phyloP scores from a whole-genome alignment of 1,140 invertebrate genomes.

The Drosophila miranda region DNA sequence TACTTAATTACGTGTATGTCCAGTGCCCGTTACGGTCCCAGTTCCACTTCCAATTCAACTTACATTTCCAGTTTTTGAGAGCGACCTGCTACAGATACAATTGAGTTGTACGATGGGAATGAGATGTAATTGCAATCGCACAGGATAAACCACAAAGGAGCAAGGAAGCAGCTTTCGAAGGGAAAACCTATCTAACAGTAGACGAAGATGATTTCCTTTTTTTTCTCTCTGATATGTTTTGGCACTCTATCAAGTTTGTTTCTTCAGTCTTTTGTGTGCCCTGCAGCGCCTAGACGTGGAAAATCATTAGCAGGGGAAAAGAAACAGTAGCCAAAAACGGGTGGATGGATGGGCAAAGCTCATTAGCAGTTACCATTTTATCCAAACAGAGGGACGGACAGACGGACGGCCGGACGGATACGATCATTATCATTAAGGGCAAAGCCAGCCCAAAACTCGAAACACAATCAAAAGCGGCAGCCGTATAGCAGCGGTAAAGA shows the following conservation, averaged over 20 bases:
- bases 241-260: conserved; percentile 44
- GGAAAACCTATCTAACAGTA: not conserved
- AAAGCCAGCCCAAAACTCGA: conserved; percentile 24
- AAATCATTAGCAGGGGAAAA: conserved; percentile 44
- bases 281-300: conserved; percentile 25
- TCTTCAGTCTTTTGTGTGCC: conserved; percentile 47
- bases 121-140: no score
- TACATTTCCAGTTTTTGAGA: not conserved
- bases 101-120: conserved; percentile 61
- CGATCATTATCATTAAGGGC: conserved; percentile 60
- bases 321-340: conserved; percentile 31
- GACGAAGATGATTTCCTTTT: not conserved
- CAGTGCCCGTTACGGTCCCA: conserved; percentile 18
- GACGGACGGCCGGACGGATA: conserved; percentile 8
- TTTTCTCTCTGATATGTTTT: not conserved
- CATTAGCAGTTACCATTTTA: conserved; percentile 70
- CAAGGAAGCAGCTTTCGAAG: no score
- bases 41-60: conserved; percentile 36
- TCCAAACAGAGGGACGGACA: conserved; percentile 36
- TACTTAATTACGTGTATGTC: conserved; percentile 13
- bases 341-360: conserved; percentile 49
- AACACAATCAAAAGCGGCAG: conserved; percentile 23
- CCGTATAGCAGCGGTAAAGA: no score
- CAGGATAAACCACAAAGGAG: no score
- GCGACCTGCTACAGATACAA: conserved; percentile 13